A percentile compares a stretch with the other conserved stretches of the same genome.
Evolutionary conservation across 2,797 vertebrate species (phyloP).

Genomic region (Chanos chanos): DNA sequence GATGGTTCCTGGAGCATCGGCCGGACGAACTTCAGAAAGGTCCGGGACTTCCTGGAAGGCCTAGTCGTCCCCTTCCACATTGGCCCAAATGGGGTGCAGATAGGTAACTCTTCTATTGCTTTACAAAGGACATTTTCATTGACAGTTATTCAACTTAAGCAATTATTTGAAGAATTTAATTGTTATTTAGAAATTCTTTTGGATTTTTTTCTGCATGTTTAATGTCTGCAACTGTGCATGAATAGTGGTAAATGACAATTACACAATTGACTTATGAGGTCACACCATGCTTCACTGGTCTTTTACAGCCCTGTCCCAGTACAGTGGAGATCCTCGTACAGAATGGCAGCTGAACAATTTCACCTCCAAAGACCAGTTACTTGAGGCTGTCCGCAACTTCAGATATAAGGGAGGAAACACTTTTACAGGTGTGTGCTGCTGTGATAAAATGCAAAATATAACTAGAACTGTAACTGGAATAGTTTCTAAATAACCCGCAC

Average conservation of each 20-base stretch:
- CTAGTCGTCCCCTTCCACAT: constrained; percentile 83
- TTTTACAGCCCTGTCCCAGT: constrained; percentile 84
- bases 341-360: constrained; percentile 90
- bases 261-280: too few relatives aligned
- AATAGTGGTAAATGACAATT: too few relatives aligned
- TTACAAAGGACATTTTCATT: constrained; percentile 36
- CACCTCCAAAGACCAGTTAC: constrained; percentile 75
- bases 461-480: too few relatives aligned
- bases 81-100: constrained; percentile 77
- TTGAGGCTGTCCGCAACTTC: constrained; percentile 79
- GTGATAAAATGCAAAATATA: too few relatives aligned
- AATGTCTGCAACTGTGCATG: too few relatives aligned
- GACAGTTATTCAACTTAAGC: too few relatives aligned
- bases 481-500: too few relatives aligned
- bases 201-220: too few relatives aligned
- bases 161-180: too few relatives aligned
- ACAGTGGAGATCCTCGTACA: constrained; percentile 88
- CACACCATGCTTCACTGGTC: background rate
- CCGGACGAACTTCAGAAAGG: constrained; percentile 85
- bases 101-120: too few relatives aligned
- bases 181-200: too few relatives aligned
- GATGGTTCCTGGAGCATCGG: constrained; percentile 97
- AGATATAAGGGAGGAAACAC: constrained; percentile 93
- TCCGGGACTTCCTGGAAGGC: constrained; percentile 86
- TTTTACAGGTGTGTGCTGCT: constrained; percentile 62